Percentiles rank a stretch among this genome's conserved stretches.
phyloP scores from a whole-genome alignment of 2,888 invertebrate genomes.

The Cotesia congregata region DNA sequence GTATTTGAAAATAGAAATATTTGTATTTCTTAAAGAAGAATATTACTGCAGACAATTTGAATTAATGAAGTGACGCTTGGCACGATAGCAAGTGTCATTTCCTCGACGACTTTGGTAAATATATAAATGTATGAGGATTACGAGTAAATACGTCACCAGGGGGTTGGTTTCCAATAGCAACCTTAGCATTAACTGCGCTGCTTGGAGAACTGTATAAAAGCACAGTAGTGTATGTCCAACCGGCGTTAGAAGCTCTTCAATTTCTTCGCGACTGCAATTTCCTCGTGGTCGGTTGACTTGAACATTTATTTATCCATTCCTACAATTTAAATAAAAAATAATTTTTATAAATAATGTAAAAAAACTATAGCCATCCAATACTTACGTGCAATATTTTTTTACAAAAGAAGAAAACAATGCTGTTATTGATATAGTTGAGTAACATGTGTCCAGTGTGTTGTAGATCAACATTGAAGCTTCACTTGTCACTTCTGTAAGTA shows the following conservation, averaged over 20 bases:
- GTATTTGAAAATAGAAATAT: not conserved
- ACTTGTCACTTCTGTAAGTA: constrained; percentile 25
- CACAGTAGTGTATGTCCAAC: constrained; percentile 58
- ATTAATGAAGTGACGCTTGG: constrained; percentile 5
- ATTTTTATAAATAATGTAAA: not conserved
- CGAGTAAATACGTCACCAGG: constrained; percentile 18
- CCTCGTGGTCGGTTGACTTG: constrained; percentile 45
- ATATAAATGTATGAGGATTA: not conserved
- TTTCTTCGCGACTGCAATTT: constrained; percentile 15
- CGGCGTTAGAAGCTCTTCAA: constrained; percentile 56
- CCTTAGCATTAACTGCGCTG: constrained; percentile 58
- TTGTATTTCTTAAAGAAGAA: not conserved
- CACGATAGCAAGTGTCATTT: not conserved
- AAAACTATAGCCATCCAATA: not conserved
- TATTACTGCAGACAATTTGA: constrained; percentile 3
- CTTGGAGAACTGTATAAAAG: constrained; percentile 50
- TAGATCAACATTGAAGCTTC: constrained; percentile 6
- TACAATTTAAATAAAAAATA: not conserved
- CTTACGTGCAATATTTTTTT: not conserved
- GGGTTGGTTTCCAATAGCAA: constrained; percentile 62
- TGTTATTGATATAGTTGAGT: not conserved
- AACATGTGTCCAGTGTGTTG: not conserved
- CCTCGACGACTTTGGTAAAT: not conserved
- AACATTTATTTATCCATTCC: no score
- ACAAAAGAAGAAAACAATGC: not conserved